Evolutionary conservation across 2,888 invertebrate genomes (phyloP).

Genomic region (Abrostola tripartita): DNA sequence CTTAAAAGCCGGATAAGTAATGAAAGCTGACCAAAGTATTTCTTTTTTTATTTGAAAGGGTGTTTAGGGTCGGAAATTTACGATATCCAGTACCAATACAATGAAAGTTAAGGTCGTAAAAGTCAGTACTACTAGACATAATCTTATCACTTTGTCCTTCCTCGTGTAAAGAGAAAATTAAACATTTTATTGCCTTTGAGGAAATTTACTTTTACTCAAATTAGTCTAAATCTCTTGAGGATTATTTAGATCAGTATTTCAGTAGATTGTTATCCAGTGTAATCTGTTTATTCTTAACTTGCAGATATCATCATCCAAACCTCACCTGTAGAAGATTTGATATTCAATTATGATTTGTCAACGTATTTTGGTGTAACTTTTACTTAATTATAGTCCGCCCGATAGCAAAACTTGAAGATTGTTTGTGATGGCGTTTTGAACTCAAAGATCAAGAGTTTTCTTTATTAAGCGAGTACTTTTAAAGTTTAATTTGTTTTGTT

Average conservation of each 20-base stretch:
- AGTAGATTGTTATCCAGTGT: slow-evolving; percentile 27
- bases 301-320: slow-evolving; percentile 17
- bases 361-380: slow-evolving; percentile 46
- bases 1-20: slow-evolving; percentile 16
- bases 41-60: slow-evolving; percentile 17
- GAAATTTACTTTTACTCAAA: slow-evolving; percentile 12
- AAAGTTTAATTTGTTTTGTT: slow-evolving; percentile 44
- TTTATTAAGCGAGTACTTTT: slow-evolving; percentile 27
- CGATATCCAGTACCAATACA: background rate
- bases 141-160: slow-evolving; percentile 5
- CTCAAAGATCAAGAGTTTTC: slow-evolving; percentile 25
- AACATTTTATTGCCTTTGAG: slow-evolving; percentile 3
- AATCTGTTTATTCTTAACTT: slow-evolving; percentile 35
- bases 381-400: slow-evolving; percentile 51
- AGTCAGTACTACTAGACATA: slow-evolving; percentile 1
- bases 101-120: background rate
- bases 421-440: slow-evolving; percentile 41
- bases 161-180: background rate
- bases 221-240: slow-evolving; percentile 11
- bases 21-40: slow-evolving; percentile 24
- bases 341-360: slow-evolving; percentile 54
- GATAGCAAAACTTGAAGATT: slow-evolving; percentile 51
- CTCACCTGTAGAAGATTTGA: slow-evolving; percentile 30
- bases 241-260: slow-evolving; percentile 23
- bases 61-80: slow-evolving; percentile 1